Base-by-base conservation (phyloP, 2,797 vertebrate genomes). In the Danio tinwini region DNA sequence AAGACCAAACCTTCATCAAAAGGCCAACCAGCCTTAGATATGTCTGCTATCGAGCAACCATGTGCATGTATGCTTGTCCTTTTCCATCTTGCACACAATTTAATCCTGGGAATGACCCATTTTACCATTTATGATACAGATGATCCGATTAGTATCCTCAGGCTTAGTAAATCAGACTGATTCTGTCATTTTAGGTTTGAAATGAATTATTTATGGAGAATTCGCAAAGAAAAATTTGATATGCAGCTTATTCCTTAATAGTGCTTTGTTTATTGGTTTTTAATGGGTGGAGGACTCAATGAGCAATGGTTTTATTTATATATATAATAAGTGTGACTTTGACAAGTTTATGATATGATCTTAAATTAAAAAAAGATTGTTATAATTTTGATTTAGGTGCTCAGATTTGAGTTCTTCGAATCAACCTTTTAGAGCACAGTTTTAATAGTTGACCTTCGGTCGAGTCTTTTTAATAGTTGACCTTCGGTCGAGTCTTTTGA, bases 81-180 rank as follows among this genome's bases (percentile, higher is more conserved):
- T 88, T 61, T 84, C 84, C 68, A 80, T 86, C 74, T 72, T 88
- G 86, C 74, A 73, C 68, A 86, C 88, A 87, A 90, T 92, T 90
- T 93, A 92, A 92, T 93, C 90, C 88, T 49, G 65, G 59, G 71
- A 70, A 84, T 93, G 91, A 93, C 91, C 91, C 83, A 90, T 88
- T 93, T 93, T 82, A 72, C 81, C 55, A 19, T 53, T 78, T 16
- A 78, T 68, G 42, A 68, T 67, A 73, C 55, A 73, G 74, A 58
- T 50, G 53, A 77, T 78, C 65, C 56, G n/a, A 61, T 70, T 70
- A 62, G 11, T n/a, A 21, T 50, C 21, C 49, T 65, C 12, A 7
- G 59, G 9, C 45, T 61, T 44, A 62, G 19, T 67, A 7, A 69
- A 69, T 58, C 53, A n/a, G 42, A 49, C 42, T 5, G 5, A 59